These are phyloP conservation scores for Zaprionus gabonicus DNA, from an alignment of 1,140 invertebrate species.

Conservation along the genomic window DNA sequence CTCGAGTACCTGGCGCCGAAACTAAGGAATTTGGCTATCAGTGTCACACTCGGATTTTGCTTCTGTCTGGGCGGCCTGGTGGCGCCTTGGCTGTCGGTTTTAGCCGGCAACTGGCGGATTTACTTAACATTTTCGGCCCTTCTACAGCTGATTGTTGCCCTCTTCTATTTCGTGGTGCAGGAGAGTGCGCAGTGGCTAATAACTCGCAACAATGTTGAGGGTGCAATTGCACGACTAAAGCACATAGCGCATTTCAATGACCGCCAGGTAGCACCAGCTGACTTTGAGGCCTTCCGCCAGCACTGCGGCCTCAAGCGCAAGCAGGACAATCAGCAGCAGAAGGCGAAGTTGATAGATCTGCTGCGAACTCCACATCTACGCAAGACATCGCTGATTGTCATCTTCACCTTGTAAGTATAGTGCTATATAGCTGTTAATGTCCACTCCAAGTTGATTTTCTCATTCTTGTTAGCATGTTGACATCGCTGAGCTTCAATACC, in stretches of 20 bases:
- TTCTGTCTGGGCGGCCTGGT: slow-evolving; percentile 85
- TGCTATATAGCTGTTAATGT: neutral
- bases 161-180: slow-evolving; percentile 85
- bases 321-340: slow-evolving; percentile 56
- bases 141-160: slow-evolving; percentile 84
- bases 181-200: slow-evolving; percentile 88
- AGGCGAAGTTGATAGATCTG: slow-evolving; percentile 53
- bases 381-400: slow-evolving; percentile 50
- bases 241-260: slow-evolving; percentile 86
- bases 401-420: slow-evolving; percentile 61
- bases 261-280: slow-evolving; percentile 76
- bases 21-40: slow-evolving; percentile 86
- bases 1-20: slow-evolving; percentile 86
- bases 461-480: slow-evolving; percentile 61
- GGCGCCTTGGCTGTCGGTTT: slow-evolving; percentile 86
- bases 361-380: slow-evolving; percentile 57
- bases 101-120: slow-evolving; percentile 85
- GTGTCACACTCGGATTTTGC: slow-evolving; percentile 86
- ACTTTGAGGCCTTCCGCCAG: slow-evolving; percentile 84
- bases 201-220: slow-evolving; percentile 85
- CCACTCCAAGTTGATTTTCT: neutral
- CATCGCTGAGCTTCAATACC: slow-evolving; percentile 64
- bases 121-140: slow-evolving; percentile 85
- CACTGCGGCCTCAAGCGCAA: slow-evolving; percentile 58
- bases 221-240: slow-evolving; percentile 85